These are phyloP conservation scores for Cavia aperea DNA, from an alignment of 2,113 vertebrate species.

Conservation along the genomic window DNA sequence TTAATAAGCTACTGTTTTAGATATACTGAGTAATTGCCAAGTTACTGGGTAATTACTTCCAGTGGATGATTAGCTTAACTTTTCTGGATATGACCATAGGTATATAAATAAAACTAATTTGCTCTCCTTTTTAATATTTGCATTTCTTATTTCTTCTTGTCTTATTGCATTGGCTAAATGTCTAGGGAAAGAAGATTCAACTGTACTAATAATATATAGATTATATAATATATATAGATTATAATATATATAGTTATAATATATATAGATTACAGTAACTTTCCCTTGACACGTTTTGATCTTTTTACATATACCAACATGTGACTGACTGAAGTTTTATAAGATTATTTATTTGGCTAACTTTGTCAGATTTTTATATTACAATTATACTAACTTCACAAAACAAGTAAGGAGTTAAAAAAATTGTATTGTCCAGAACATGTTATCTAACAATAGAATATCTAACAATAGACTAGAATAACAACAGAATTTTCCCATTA, in stretches of 20 bases:
- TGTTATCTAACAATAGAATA: conserved; percentile 19
- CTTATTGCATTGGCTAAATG: conserved; percentile 19
- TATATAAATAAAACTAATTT: conserved; percentile 14
- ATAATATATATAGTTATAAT: no score
- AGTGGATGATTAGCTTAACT: background rate
- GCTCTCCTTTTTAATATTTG: background rate
- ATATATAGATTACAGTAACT: background rate
- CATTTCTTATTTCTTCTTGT: conserved; percentile 35
- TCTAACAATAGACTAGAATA: background rate
- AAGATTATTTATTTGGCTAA: background rate
- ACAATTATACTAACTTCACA: background rate
- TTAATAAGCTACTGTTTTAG: background rate
- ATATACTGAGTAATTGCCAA: conserved; percentile 11
- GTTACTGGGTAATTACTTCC: conserved; percentile 14
- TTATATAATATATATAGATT: no score
- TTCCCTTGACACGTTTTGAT: background rate
- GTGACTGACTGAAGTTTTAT: background rate
- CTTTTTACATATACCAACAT: conserved; percentile 7
- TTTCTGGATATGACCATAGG: background rate
- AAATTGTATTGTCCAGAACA: background rate
- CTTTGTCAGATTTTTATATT: conserved; percentile 2
- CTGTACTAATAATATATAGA: no score
- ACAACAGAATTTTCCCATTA: background rate
- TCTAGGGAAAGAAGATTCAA: background rate
- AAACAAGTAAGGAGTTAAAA: conserved; percentile 17